Base-by-base conservation (phyloP, 2,888 invertebrate genomes). In the Scaptomyza cyrtandrae region DNA sequence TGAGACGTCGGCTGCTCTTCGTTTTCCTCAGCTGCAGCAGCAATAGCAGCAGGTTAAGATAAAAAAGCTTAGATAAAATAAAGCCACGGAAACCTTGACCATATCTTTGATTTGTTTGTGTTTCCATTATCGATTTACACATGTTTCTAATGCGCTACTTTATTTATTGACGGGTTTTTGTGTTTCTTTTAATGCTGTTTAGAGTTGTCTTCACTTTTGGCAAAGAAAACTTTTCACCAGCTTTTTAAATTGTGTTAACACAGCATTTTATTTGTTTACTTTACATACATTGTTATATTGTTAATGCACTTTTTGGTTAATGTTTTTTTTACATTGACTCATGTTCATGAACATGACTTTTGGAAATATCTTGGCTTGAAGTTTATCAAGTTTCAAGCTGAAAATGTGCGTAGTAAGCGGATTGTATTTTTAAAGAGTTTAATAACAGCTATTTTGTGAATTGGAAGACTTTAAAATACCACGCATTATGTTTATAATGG, bases 31-130 rank as follows among this genome's bases (percentile, higher is more conserved):
- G 70, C 77, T 80, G 75, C 84, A 75, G 81, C 83, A 76, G 78
- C 85, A 77, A 73, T 81, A 75, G 81, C 83, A 76, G 78, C 85
- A 77, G 70, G 69, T 84, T 86, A 83, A 39, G 56, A 58, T 49
- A 59, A 53, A 54, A 50, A 29, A 37, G 24, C 16, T 35, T 14
- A 39, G 43, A 46, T 33, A 44, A 45, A n/a, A 50, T 24, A 45
- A 14, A 57, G 49, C 11, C 70, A 37, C 62, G 54, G 10, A 79
- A 86, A 87, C 88, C 84, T 84, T 84, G 88, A 84, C 84, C 84
- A 87, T 87, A 73, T 77, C 66, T 39, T 66, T 60, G 66, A 71
- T 71, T 76, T 77, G 63, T 61, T 63, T 71, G 39, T 55, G 46
- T 48, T 59, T 49, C 50, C 50, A 48, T 53, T 48, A 64, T 39